Evolutionary conservation across 2,888 invertebrate genomes (phyloP).

Genomic region (Agrotis exclamationis): DNA sequence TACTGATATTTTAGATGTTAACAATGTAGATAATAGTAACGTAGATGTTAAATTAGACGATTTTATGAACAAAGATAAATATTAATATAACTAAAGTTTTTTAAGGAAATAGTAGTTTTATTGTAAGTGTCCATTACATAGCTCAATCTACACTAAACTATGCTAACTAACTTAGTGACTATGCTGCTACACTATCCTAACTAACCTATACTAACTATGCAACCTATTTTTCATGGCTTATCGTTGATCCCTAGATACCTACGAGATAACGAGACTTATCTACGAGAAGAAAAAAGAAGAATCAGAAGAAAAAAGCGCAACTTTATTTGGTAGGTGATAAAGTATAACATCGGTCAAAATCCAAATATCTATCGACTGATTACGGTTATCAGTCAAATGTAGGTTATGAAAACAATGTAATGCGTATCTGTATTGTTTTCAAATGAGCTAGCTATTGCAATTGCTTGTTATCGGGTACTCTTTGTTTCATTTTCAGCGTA

Average conservation of each 20-base stretch:
- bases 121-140: not conserved
- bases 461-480: no score
- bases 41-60: conserved; percentile 17
- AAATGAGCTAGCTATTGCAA: no score
- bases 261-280: no score
- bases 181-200: no score
- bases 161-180: no score
- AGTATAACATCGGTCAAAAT: conserved; percentile 7
- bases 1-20: conserved; percentile 32
- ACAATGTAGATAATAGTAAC: conserved; percentile 28
- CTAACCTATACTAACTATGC: no score
- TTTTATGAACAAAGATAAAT: conserved; percentile 4
- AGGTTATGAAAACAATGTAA: conserved; percentile 19
- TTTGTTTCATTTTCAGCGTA: no score
- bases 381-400: conserved; percentile 34
- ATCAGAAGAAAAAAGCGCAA: no score
- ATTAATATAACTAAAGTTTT: conserved; percentile 12
- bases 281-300: no score
- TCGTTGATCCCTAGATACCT: no score
- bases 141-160: not conserved
- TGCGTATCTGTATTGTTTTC: no score
- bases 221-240: no score
- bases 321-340: not conserved
- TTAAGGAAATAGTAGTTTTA: conserved; percentile 8
- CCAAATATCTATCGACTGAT: conserved; percentile 25